Evolutionary conservation across 2,113 vertebrate species (phyloP).

Genomic region (Theristicus caerulescens): DNA sequence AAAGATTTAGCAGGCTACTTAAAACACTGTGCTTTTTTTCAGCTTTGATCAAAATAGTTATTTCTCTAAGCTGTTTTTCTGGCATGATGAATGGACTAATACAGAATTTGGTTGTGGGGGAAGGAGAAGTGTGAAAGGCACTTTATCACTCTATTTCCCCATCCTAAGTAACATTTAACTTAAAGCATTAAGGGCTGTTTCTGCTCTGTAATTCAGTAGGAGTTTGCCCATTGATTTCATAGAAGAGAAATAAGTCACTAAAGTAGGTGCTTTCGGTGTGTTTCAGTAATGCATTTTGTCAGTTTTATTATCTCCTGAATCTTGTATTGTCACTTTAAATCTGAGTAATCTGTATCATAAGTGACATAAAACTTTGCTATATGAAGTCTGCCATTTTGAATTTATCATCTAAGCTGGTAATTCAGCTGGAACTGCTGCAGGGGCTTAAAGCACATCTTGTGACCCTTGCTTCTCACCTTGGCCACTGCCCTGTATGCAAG

Average conservation of each 20-base stretch:
- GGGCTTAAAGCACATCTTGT: neutral
- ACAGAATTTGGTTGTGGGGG: neutral
- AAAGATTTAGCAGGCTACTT: neutral
- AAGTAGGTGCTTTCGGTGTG: neutral
- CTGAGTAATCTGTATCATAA: neutral
- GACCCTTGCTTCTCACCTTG: conserved; percentile 2
- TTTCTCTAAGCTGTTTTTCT: neutral
- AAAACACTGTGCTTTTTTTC: neutral
- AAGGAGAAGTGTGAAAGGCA: neutral
- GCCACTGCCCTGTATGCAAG: neutral
- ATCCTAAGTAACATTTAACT: neutral
- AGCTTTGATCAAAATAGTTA: neutral
- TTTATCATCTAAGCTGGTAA: neutral
- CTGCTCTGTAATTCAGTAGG: neutral
- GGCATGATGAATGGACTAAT: neutral
- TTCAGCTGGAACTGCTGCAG: conserved; percentile 7
- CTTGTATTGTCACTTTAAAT: conserved; percentile 50
- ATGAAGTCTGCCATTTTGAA: conserved; percentile 51
- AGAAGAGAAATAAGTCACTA: neutral
- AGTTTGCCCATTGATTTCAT: neutral
- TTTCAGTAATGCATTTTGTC: conserved; percentile 20
- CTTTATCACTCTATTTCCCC: neutral
- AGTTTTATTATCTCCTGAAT: conserved; percentile 30
- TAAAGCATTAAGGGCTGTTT: neutral
- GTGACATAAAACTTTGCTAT: conserved; percentile 31